These are phyloP conservation scores for Phoxinus dragarum DNA, from an alignment of 2,797 vertebrate species.

Conservation along the genomic window DNA sequence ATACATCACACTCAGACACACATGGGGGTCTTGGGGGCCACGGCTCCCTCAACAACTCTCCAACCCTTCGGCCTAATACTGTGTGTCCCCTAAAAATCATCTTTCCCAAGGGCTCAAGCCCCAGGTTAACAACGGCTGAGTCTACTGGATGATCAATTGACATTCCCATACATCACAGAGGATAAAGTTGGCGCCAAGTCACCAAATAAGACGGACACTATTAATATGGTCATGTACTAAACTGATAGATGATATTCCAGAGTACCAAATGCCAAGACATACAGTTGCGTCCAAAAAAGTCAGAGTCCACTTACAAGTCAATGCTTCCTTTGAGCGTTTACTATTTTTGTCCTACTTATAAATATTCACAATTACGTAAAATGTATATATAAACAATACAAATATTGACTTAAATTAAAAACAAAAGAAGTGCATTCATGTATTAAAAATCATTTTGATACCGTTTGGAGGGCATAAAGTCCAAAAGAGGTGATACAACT, in stretches of 20 bases:
- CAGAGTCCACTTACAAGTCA: background rate
- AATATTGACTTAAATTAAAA: background rate
- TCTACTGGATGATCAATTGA: slow-evolving; percentile 77
- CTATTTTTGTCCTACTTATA: background rate
- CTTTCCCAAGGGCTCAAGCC: slow-evolving; percentile 66
- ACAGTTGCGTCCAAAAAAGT: slow-evolving; percentile 2
- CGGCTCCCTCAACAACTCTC: slow-evolving; percentile 55
- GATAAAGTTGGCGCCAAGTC: slow-evolving; percentile 72
- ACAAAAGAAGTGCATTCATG: background rate
- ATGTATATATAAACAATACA: too few species aligned
- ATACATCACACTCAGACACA: slow-evolving; percentile 58
- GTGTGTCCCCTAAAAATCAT: slow-evolving; percentile 48
- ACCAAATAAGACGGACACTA: slow-evolving; percentile 30
- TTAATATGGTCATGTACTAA: slow-evolving; percentile 65
- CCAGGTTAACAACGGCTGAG: slow-evolving; percentile 73
- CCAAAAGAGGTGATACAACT: background rate
- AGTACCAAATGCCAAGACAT: slow-evolving; percentile 5
- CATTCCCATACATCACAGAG: slow-evolving; percentile 69
- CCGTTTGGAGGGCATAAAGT: background rate
- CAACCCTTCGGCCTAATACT: slow-evolving; percentile 2
- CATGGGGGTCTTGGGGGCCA: slow-evolving; percentile 44
- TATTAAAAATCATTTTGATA: background rate
- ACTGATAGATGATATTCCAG: slow-evolving; percentile 29
- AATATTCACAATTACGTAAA: background rate
- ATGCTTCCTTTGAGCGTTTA: background rate